Evolutionary conservation across 1,140 invertebrate genomes (phyloP).

Genomic region (Geopemphigus sp.): DNA sequence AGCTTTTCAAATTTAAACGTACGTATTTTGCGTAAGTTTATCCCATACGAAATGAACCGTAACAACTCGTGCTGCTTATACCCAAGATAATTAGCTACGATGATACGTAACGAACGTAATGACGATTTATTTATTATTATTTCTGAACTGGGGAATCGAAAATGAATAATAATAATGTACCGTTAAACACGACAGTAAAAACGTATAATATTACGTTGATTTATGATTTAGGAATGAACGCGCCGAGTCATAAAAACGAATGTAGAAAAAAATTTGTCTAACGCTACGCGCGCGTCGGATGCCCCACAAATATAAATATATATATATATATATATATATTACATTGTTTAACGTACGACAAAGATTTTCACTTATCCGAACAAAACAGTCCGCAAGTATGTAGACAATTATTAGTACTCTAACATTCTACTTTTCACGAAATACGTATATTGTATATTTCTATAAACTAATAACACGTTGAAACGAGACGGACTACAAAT

Average conservation of each 20-base stretch:
- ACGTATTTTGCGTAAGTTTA: too few relatives aligned
- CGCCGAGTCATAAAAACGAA: background rate
- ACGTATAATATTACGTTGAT: background rate
- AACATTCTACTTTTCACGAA: background rate
- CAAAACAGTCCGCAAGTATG: background rate
- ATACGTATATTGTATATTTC: background rate
- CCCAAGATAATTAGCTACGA: too few relatives aligned
- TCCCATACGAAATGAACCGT: background rate
- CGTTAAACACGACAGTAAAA: background rate
- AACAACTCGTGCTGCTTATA: background rate
- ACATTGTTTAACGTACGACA: background rate
- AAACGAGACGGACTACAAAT: background rate
- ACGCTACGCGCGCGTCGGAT: background rate
- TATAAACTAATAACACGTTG: background rate
- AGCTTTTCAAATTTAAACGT: too few relatives aligned
- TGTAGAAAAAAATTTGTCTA: background rate
- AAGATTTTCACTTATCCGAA: slow-evolving; percentile 10
- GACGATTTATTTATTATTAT: too few relatives aligned
- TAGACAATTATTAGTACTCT: too few relatives aligned
- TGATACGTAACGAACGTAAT: too few relatives aligned
- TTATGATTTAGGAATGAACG: background rate
- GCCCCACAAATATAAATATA: too few relatives aligned
- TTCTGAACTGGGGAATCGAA: too few relatives aligned
- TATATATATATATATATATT: background rate
- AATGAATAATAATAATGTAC: too few relatives aligned